phyloP scores from a whole-genome alignment of 2,888 invertebrate species.

The Parnassius glacialis region DNA sequence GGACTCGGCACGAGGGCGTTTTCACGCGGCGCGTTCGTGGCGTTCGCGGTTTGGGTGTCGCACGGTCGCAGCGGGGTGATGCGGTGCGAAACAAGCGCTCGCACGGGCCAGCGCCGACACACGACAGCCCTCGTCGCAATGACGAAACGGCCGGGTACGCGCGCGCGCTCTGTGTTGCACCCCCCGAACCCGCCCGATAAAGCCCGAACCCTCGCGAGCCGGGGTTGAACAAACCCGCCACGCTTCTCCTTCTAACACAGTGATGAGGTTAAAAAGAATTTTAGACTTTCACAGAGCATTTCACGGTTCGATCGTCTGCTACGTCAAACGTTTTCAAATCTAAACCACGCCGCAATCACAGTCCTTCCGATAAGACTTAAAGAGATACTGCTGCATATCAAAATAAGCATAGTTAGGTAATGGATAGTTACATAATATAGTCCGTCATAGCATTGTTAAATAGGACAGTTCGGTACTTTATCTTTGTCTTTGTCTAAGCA shows the following conservation, averaged over 20 bases:
- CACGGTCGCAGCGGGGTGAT: slow-evolving; percentile 41
- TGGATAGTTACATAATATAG: not conserved
- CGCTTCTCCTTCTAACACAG: slow-evolving; percentile 75
- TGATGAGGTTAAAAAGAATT: slow-evolving; percentile 76
- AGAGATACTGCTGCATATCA: slow-evolving; percentile 1
- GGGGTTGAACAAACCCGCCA: slow-evolving; percentile 77
- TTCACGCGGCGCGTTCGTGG: slow-evolving; percentile 34
- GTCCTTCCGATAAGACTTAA: slow-evolving; percentile 17
- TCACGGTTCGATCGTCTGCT: slow-evolving; percentile 66
- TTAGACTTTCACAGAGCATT: slow-evolving; percentile 72
- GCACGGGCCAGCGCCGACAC: slow-evolving; percentile 76
- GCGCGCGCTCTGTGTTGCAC: slow-evolving; percentile 76
- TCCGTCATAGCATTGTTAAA: slow-evolving; percentile 10
- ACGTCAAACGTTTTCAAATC: slow-evolving; percentile 47
- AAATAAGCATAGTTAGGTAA: slow-evolving; percentile 10
- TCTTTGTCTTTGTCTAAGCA: slow-evolving; percentile 3
- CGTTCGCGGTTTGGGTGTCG: slow-evolving; percentile 42
- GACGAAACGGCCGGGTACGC: slow-evolving; percentile 79
- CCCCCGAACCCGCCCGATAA: slow-evolving; percentile 66
- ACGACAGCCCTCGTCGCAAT: slow-evolving; percentile 80
- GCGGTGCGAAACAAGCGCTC: slow-evolving; percentile 65
- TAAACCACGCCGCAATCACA: slow-evolving; percentile 42
- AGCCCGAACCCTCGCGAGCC: slow-evolving; percentile 62
- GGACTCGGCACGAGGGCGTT: slow-evolving; percentile 39
- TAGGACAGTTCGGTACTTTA: not conserved